Percentiles rank a stretch among this genome's conserved stretches.
phyloP scores from a whole-genome alignment of 2,797 vertebrate genomes.

The Carduelis carduelis region DNA sequence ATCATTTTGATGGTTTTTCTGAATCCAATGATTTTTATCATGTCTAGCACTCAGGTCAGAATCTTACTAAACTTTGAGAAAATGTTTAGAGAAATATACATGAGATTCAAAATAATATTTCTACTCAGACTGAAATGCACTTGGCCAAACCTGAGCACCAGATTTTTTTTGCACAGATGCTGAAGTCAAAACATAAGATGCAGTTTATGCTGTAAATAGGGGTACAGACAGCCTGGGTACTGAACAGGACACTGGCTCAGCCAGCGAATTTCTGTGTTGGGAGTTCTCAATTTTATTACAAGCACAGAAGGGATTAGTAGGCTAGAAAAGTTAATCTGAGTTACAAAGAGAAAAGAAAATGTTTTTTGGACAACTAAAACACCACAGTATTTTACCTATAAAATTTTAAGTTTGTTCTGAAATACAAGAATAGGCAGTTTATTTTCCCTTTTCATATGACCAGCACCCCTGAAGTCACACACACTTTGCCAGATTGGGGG shows the following conservation, averaged over 20 bases:
- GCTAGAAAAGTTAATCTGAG: not conserved
- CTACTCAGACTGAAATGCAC: not conserved
- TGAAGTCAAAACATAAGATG: not conserved
- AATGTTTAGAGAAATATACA: not conserved
- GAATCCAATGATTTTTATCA: not conserved
- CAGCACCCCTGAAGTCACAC: not conserved
- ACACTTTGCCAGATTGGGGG: not conserved
- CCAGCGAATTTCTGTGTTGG: fast-evolving
- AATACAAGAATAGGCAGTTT: not conserved
- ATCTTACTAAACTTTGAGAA: not conserved
- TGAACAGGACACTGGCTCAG: not conserved
- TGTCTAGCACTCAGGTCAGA: not conserved
- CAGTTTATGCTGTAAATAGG: no score
- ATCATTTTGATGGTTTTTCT: not conserved
- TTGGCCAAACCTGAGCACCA: not conserved
- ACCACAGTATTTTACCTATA: not conserved
- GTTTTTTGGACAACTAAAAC: not conserved
- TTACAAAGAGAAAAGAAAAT: not conserved
- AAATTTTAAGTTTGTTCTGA: not conserved
- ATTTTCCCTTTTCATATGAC: not conserved
- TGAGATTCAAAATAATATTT: not conserved
- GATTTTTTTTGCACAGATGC: not conserved
- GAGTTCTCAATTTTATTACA: not conserved
- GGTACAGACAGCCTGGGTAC: not conserved
- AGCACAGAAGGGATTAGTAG: not conserved